phyloP scores from a whole-genome alignment of 1,140 invertebrate species.

The Brevipalpus yothersi region DNA sequence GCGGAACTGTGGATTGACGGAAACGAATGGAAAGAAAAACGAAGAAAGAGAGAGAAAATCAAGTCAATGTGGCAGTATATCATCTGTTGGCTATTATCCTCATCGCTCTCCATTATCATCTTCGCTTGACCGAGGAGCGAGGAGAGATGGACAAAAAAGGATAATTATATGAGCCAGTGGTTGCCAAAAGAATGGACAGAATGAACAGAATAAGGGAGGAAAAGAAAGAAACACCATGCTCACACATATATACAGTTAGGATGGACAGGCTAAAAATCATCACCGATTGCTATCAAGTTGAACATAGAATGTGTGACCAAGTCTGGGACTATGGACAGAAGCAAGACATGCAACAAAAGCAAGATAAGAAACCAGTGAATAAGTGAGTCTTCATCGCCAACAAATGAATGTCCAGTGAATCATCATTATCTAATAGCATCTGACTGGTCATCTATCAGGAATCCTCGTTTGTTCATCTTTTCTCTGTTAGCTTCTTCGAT shows the following conservation, averaged over 20 bases:
- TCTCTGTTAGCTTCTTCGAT: too few relatives aligned
- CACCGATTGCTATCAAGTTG: background rate
- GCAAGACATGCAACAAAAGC: too few relatives aligned
- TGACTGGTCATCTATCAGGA: too few relatives aligned
- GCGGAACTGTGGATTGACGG: conserved; percentile 18
- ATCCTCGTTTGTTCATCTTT: too few relatives aligned
- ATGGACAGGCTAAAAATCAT: background rate
- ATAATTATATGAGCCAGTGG: background rate
- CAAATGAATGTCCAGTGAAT: too few relatives aligned
- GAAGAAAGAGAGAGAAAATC: background rate
- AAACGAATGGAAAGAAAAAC: background rate
- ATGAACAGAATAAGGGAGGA: background rate
- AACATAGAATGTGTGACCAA: background rate
- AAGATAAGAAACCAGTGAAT: too few relatives aligned
- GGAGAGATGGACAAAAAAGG: background rate
- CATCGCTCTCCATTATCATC: too few relatives aligned
- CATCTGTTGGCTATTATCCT: background rate
- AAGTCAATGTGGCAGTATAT: background rate
- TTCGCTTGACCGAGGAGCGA: background rate
- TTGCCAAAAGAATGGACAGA: background rate
- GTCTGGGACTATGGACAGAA: too few relatives aligned
- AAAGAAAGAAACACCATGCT: background rate
- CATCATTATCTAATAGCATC: too few relatives aligned
- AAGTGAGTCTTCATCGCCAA: too few relatives aligned
- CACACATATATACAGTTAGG: background rate